Evolutionary conservation across 2,113 vertebrate genomes (phyloP).

Genomic region (Planiliza haematocheilus): DNA sequence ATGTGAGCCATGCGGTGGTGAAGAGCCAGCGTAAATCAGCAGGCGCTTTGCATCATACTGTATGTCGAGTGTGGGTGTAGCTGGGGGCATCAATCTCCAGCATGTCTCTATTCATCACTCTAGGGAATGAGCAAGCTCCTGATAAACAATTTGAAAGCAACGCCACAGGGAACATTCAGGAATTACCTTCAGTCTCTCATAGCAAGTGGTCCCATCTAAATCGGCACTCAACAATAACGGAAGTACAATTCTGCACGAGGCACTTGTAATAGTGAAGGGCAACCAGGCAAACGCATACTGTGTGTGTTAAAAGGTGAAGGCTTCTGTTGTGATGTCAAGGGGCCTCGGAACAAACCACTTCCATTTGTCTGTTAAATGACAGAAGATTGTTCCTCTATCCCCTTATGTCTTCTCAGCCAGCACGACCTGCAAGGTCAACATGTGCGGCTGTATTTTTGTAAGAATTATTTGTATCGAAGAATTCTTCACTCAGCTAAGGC

Average conservation of each 20-base stretch:
- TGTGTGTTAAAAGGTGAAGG: conserved; percentile 43
- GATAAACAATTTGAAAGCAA: conserved; percentile 64
- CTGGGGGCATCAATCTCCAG: conserved; percentile 49
- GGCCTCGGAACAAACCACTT: conserved; percentile 50
- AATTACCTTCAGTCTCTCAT: conserved; percentile 24
- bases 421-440: conserved; percentile 53
- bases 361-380: conserved; percentile 59
- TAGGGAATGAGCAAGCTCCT: conserved; percentile 59
- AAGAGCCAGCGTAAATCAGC: conserved; percentile 65
- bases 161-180: conserved; percentile 40
- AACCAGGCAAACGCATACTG: conserved; percentile 9
- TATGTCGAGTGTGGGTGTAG: conserved; percentile 57
- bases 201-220: conserved; percentile 19
- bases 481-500: conserved; percentile 3
- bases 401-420: conserved; percentile 26
- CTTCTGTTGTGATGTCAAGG: conserved; percentile 41
- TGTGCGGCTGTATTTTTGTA: conserved; percentile 56
- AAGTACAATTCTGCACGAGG: not conserved
- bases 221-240: conserved; percentile 9
- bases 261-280: conserved; percentile 14
- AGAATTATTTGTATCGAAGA: conserved; percentile 37
- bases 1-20: conserved; percentile 55
- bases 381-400: conserved; percentile 34
- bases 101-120: conserved; percentile 68
- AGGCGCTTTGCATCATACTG: conserved; percentile 63